A percentile compares a stretch with the other conserved stretches of the same genome.
Evolutionary conservation across 2,888 invertebrate species (phyloP).

Genomic region (Graphium colonna): DNA sequence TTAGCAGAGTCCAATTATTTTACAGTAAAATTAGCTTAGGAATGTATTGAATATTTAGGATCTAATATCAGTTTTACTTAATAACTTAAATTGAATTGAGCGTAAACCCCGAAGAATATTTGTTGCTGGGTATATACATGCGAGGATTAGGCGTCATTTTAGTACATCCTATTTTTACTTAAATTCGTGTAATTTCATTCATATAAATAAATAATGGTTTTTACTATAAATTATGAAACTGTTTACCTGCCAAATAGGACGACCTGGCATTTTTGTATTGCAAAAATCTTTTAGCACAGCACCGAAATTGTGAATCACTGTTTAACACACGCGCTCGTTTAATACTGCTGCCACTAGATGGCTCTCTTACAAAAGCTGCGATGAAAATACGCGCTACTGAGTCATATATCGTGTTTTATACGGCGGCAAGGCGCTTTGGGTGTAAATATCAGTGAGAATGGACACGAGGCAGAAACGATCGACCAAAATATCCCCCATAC

Average conservation of each 20-base stretch:
- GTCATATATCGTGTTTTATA: constrained; percentile 78
- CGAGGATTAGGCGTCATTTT: too few species aligned
- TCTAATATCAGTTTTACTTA: too few species aligned
- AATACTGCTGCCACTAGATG: constrained; percentile 66
- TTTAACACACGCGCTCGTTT: constrained; percentile 53
- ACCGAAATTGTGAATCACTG: constrained; percentile 38
- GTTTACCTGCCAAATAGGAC: constrained; percentile 87
- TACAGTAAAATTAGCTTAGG: too few species aligned
- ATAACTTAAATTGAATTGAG: too few species aligned
- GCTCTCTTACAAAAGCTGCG: constrained; percentile 74
- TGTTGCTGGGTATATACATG: too few species aligned
- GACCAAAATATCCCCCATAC: constrained; percentile 70
- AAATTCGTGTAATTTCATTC: too few species aligned
- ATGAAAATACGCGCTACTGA: constrained; percentile 73
- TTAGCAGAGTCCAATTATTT: too few species aligned
- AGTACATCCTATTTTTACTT: too few species aligned
- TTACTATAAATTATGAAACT: background rate
- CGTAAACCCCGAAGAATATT: too few species aligned
- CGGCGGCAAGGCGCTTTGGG: constrained; percentile 56
- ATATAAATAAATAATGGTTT: too few species aligned
- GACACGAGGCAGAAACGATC: constrained; percentile 68
- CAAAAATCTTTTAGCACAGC: constrained; percentile 43
- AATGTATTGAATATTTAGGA: too few species aligned
- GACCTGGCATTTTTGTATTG: constrained; percentile 83
- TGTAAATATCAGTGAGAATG: constrained; percentile 67